These are phyloP conservation scores for Gallinago jamesoni DNA, from an alignment of 2,113 vertebrate genomes.

Conservation along the genomic window DNA sequence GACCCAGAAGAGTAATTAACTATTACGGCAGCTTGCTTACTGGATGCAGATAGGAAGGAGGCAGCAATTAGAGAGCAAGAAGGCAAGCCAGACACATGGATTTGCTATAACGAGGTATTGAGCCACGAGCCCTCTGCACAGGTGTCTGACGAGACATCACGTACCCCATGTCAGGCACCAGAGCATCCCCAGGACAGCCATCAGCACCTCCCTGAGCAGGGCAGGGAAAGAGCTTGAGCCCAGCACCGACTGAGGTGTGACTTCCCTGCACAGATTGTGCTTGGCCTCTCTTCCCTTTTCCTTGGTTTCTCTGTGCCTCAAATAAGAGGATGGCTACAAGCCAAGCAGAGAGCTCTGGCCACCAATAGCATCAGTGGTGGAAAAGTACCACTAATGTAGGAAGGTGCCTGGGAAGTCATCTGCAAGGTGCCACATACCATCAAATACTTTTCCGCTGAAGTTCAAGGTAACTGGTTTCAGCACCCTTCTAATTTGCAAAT, in stretches of 20 bases:
- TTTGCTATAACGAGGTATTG: not conserved
- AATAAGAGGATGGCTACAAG: not conserved
- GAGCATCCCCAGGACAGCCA: not conserved
- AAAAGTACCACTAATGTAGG: not conserved
- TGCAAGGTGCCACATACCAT: not conserved
- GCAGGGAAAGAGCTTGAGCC: not conserved
- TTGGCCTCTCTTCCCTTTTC: not conserved
- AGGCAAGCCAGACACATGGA: slow-evolving; percentile 3
- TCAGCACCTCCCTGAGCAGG: not conserved
- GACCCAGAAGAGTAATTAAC: slow-evolving; percentile 48
- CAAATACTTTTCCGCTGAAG: not conserved
- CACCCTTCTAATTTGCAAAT: not conserved
- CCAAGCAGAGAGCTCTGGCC: not conserved
- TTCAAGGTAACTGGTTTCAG: not conserved
- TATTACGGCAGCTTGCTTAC: not conserved
- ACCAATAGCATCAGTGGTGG: not conserved
- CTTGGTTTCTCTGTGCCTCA: not conserved
- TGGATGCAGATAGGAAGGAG: slow-evolving; percentile 2
- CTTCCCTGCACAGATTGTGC: not conserved
- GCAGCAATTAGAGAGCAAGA: slow-evolving; percentile 12
- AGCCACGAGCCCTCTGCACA: not conserved
- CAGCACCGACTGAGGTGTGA: not conserved
- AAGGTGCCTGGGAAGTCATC: not conserved
- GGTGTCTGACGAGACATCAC: not conserved
- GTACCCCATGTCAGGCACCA: rapidly evolving